Evolutionary conservation across 2,113 vertebrate genomes (phyloP).

Genomic region (Vidua chalybeata): DNA sequence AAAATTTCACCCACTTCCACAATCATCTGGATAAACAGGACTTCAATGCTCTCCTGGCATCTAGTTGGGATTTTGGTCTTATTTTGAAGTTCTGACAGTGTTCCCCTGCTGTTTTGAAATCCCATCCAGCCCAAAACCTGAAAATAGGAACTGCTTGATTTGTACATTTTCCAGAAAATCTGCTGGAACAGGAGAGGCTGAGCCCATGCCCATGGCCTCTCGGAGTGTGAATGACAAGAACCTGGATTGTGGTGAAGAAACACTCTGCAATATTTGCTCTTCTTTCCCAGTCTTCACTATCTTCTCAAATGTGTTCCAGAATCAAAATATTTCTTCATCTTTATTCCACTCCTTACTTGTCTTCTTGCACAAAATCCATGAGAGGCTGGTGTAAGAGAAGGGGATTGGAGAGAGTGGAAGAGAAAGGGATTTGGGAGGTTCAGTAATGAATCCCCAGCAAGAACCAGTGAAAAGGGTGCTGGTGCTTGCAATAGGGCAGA

Average conservation of each 20-base stretch:
- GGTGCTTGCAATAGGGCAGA: neutral
- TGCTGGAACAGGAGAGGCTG: neutral
- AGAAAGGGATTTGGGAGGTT: neutral
- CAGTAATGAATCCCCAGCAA: neutral
- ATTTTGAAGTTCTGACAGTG: neutral
- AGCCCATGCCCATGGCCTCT: neutral
- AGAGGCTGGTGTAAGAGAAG: neutral
- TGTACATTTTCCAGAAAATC: neutral
- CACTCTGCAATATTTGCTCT: neutral
- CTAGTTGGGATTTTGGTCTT: neutral
- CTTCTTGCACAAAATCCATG: neutral
- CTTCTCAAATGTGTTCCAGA: neutral
- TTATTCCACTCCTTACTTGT: neutral
- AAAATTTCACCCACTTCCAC: constrained; percentile 17
- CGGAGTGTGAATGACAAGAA: neutral
- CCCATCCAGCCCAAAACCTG: neutral
- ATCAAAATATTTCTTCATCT: neutral
- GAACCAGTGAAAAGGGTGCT: neutral
- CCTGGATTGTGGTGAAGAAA: neutral
- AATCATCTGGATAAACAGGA: neutral
- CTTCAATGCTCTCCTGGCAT: neutral
- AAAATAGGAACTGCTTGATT: neutral
- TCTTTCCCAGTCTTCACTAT: neutral
- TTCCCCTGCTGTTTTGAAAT: neutral
- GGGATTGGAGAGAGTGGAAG: neutral